Base-by-base conservation (phyloP, 2,888 invertebrate species). In the Caenorhabditis drosophilae region DNA sequence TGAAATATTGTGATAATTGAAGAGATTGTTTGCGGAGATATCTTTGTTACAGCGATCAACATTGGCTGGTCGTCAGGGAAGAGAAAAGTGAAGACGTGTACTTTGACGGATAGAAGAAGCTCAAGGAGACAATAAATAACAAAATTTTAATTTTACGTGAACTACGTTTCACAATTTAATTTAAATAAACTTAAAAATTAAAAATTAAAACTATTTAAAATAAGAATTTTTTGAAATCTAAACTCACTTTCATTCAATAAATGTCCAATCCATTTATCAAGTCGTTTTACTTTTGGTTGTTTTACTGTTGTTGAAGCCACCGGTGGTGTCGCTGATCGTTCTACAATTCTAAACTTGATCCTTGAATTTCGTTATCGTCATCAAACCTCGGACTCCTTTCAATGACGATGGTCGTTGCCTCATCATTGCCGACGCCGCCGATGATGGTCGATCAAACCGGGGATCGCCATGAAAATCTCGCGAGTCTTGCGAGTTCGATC, bases 261-360 rank as follows among this genome's bases (percentile, higher is more conserved):
- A 47, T 52, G 54, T 16, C 64, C 63, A 42, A 68, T 68, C 68
- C 68, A 68, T 46, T 68, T 68, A 44, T 68, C 68, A n/a, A 63
- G 53, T 60, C 60, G 57, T 38, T 54, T 60, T 36, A 68, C 51
- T 34, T 49, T 47, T 25, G 59, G 59, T 25, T 34, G 48, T 38
- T 50, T 58, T 25, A 25, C 26, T 15, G 6, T 18, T 16, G 16
- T 9, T 4, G 15, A 26, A 18, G 40, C 36, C 16, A 26, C n/a
- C n/a, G 46, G 38, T 35, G 66, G 66, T 31, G 59, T 64, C 1
- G 66, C 51, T 12, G 64, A 55, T 51, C 58, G 40, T 55, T 51
- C 64, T 59, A 18, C 23, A 53, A 64, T 25, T 15, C 4, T n/a
- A 44, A 46, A 20, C 11, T 9, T 20, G 31, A 46, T 31, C 18